Conservation (phyloP, 2,113 vertebrate genomes). For the Trinectes maculatus region DNA sequence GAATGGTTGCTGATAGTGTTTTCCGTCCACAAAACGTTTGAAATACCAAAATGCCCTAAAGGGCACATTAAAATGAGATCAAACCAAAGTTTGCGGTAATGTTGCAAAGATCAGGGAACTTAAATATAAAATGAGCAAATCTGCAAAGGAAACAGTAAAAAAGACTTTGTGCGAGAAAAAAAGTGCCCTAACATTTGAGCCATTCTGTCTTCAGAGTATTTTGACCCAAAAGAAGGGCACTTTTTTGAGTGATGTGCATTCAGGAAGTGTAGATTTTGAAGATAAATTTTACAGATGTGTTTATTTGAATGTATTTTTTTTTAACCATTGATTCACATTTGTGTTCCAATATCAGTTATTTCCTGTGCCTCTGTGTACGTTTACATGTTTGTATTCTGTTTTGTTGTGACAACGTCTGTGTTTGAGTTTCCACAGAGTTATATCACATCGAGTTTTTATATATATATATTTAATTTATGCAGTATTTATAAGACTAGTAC, state of each 20-base stretch:
- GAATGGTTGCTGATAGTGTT: background rate
- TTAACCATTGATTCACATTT: conserved; percentile 54
- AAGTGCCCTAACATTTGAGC: conserved; percentile 11
- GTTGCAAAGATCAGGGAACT: background rate
- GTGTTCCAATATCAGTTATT: conserved; percentile 51
- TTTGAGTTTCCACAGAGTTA: conserved; percentile 63
- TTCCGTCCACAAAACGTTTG: background rate
- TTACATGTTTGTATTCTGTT: conserved; percentile 76
- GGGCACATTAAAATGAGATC: background rate
- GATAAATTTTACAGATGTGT: conserved; percentile 38
- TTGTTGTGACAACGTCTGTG: conserved; percentile 65
- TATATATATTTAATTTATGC: conserved; percentile 66
- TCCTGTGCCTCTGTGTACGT: conserved; percentile 65
- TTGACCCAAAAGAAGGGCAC: conserved; percentile 16
- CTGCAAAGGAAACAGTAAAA: conserved; percentile 2
- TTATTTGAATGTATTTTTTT: conserved; percentile 70
- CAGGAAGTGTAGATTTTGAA: conserved; percentile 13
- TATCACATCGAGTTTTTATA: conserved; percentile 48
- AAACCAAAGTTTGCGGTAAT: background rate
- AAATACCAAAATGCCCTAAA: conserved; percentile 2
- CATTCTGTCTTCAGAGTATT: conserved; percentile 35
- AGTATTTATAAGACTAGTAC: conserved; percentile 66
- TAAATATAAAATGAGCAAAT: background rate
- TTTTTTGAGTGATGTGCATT: conserved; percentile 25
- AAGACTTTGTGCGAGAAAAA: background rate